phyloP scores from a whole-genome alignment of 1,140 invertebrate genomes.

The Drosophila mauritiana region DNA sequence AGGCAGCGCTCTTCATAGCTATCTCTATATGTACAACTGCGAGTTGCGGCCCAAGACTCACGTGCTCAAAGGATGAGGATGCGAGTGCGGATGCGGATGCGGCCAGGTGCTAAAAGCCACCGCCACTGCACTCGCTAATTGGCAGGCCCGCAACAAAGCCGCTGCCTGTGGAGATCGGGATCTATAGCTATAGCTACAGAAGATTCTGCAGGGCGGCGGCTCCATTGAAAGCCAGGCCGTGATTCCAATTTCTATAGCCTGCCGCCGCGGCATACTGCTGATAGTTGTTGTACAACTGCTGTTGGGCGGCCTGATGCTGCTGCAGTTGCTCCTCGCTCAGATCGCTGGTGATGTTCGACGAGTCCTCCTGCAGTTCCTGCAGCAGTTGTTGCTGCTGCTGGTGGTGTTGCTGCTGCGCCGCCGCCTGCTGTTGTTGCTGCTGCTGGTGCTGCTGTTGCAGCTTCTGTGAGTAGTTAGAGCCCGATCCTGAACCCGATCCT shows the following conservation, averaged over 20 bases:
- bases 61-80: conserved; percentile 67
- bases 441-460: conserved; percentile 62
- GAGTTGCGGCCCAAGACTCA: conserved; percentile 55
- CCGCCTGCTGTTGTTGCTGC: conserved; percentile 53
- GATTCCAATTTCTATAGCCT: conserved; percentile 80
- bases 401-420: conserved; percentile 63
- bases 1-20: conserved; percentile 37
- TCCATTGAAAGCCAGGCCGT: conserved; percentile 77
- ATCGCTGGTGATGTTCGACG: conserved; percentile 81
- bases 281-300: conserved; percentile 81
- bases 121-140: conserved; percentile 67
- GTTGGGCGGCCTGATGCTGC: conserved; percentile 73
- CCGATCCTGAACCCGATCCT: conserved; percentile 33
- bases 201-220: conserved; percentile 79
- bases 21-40: conserved; percentile 50
- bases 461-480: conserved; percentile 65
- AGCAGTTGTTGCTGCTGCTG: conserved; percentile 69
- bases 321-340: conserved; percentile 82
- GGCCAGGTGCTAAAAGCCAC: conserved; percentile 70
- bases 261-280: conserved; percentile 80
- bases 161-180: conserved; percentile 47
- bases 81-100: background rate
- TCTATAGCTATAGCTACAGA: conserved; percentile 62
- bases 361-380: conserved; percentile 77
- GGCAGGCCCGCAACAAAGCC: conserved; percentile 51